A percentile compares a stretch with the other conserved stretches of the same genome.
Conservation (phyloP, 2,797 vertebrate genomes). For the Gymnothorax reevesii region DNA sequence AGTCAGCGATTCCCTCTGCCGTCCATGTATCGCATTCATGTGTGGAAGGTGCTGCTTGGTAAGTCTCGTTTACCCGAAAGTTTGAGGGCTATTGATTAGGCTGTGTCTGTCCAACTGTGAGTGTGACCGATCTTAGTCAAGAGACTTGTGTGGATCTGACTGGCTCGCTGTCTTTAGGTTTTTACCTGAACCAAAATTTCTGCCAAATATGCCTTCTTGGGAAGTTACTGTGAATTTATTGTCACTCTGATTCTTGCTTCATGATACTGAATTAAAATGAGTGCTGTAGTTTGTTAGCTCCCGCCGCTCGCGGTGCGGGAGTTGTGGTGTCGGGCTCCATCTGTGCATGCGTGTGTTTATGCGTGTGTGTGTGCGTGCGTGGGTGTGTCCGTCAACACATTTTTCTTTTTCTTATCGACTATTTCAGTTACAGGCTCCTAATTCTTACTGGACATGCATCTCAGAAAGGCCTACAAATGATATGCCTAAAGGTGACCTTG, state of each 20-base stretch:
- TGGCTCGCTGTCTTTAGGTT: not conserved
- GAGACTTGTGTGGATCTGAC: not conserved
- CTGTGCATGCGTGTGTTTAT: no score
- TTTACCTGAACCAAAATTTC: not conserved
- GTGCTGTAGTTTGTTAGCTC: not conserved
- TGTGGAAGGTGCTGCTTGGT: slow-evolving; percentile 97
- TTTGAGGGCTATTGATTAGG: no score
- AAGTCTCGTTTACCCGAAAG: slow-evolving; percentile 48
- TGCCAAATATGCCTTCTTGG: not conserved
- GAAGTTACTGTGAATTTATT: not conserved
- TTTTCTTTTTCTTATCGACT: no score
- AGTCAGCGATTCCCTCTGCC: slow-evolving; percentile 97
- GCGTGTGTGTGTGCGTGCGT: no score
- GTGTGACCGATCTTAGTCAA: not conserved
- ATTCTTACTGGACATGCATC: no score
- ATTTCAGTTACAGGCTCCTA: no score
- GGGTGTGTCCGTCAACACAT: no score
- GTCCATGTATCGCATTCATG: slow-evolving; percentile 92
- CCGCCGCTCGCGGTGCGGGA: no score
- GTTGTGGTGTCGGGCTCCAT: no score
- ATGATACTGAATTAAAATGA: not conserved
- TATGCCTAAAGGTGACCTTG: no score
- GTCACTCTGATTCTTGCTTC: not conserved
- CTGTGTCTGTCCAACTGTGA: no score
- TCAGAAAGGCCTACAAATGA: no score